Base-by-base conservation (phyloP, 2,113 vertebrate genomes). In the Petrocephalus microphthalmus region DNA sequence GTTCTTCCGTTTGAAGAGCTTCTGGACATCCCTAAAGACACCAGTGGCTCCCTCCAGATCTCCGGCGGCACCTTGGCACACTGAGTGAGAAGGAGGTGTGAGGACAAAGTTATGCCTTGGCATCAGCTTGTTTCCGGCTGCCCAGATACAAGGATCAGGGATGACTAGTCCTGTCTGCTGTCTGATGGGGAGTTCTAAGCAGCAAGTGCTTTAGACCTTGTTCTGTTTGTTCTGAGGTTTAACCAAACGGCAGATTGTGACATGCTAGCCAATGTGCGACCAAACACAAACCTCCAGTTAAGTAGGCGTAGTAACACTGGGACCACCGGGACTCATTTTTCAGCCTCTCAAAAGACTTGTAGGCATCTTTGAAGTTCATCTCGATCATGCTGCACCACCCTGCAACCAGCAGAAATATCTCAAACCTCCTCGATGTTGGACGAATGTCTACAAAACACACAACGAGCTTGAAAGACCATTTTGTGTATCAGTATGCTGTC, bases 351-450 rank as follows among this genome's bases (percentile, higher is more conserved):
- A 99, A 99, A 20, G 98, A 96, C 89, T 95, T 94, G 91, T 95
- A 98, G 0, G 97, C 98, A 10, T 99, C 98, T 92, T 98, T 96
- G 92, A 99, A 99, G 91, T 97, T 99, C 96, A 99, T 95, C 94
- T 99, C 98, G 84, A 99, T 99, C 98, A 99, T 99, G 95, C 98
- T 99, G 91, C 98, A 99, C 98, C 98, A 99, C 52, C 98, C 98
- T 99, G 90, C 33, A 89, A 51, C 51, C 51, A 56, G 52, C 29
- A 5, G 17, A 37, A 53, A 85, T 3, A 90, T 42, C 13, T 22
- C 19, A n/a, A 57, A 20, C 47, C 3, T 54, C n/a, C 13, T 47
- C 22, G 45, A 83, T n/a, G 81, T 81, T 81, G 29, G 37, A 81
- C 33, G 74, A 42, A 81, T 22, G 15, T 81, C 17, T 22, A 20